A percentile compares a stretch with the other conserved stretches of the same genome.
phyloP scores from a whole-genome alignment of 1,140 invertebrate species.

The Campoletis sonorensis region DNA sequence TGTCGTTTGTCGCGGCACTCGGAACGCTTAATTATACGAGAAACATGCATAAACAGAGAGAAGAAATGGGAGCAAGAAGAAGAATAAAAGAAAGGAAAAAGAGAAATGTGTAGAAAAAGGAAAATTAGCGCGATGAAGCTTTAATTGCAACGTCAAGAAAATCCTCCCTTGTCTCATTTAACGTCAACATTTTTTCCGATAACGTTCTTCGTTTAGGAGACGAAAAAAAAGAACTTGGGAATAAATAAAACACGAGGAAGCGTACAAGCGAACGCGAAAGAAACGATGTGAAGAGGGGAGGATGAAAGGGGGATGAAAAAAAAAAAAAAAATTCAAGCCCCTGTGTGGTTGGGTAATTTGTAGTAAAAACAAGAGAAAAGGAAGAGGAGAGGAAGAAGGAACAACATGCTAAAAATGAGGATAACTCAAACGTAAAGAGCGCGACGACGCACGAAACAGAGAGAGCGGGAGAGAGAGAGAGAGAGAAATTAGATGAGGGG shows the following conservation, averaged over 20 bases:
- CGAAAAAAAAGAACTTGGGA: not conserved
- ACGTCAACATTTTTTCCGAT: conserved; percentile 44
- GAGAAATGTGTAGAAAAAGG: not conserved
- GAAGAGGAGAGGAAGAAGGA: not conserved
- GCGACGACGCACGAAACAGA: conserved; percentile 1
- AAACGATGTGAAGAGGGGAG: not conserved
- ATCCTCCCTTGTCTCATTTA: conserved; percentile 18
- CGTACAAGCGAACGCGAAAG: conserved; percentile 13
- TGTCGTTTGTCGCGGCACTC: conserved; percentile 49
- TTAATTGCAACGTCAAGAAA: conserved; percentile 40
- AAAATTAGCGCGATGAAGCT: conserved; percentile 26
- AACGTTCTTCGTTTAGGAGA: not conserved
- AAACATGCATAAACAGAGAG: conserved; percentile 4
- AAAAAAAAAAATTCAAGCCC: not conserved
- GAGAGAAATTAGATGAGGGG: not conserved
- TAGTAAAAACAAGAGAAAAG: conserved; percentile 16
- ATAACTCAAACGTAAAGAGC: conserved; percentile 32
- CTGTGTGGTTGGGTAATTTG: conserved; percentile 32
- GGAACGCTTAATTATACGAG: conserved; percentile 46
- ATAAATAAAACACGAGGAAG: conserved; percentile 14
- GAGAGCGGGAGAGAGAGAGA: not conserved
- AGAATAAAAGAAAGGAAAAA: not conserved
- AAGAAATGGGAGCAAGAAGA: not conserved
- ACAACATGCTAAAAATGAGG: not conserved
- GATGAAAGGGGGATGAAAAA: not conserved